Base-by-base conservation (phyloP, 2,888 invertebrate genomes). In the Cataglyphis rosenhaueri region DNA sequence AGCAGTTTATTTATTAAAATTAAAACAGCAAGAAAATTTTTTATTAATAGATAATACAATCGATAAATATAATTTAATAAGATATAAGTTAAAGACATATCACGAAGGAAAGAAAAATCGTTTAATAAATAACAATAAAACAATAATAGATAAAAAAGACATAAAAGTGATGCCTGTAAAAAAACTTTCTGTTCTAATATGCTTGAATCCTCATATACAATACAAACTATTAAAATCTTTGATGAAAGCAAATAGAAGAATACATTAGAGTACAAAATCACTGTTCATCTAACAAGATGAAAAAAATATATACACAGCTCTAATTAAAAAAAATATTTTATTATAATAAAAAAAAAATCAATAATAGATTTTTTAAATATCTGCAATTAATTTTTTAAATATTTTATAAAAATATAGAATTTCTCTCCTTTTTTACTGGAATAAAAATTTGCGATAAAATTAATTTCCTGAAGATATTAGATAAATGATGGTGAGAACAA, bases 201-300 rank as follows among this genome's bases (percentile, higher is more conserved):
- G 25, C 10, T 29, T 18, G 10, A n/a, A 76, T 41, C 35, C 25
- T 57, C 48, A 41, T 35, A 57, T 44, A 57, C 12, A 32, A 57
- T 44, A 57, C 10, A 32, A 32, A 41, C 59, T 62, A 84, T 82
- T 73, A 81, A 15, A 61, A 32, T 71, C 48, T 66, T 62, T 73
- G 74, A 59, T 32, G 62, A 41, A 81, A 44, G 21, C 35, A 83
- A 86, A 78, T 29, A 52, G 61, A 66, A 78, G 74, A 62, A 70
- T 68, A 35, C 59, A 61, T 71, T 82, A 68, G 29, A 62, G 48
- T 41, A 18, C 25, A 73, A 74, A 71, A 18, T 48, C 73, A 25
- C n/a, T 35, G 8, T n/a, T 52, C n/a, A 52, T 52, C n/a, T 52
- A 52, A n/a, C 8, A n/a, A 52, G 3, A 52, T n/a, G n/a, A n/a